Evolutionary conservation across 2,113 vertebrate genomes (phyloP), one percentile per base, ranked within the genome.

Genomic region (Alosa alosa): DNA sequence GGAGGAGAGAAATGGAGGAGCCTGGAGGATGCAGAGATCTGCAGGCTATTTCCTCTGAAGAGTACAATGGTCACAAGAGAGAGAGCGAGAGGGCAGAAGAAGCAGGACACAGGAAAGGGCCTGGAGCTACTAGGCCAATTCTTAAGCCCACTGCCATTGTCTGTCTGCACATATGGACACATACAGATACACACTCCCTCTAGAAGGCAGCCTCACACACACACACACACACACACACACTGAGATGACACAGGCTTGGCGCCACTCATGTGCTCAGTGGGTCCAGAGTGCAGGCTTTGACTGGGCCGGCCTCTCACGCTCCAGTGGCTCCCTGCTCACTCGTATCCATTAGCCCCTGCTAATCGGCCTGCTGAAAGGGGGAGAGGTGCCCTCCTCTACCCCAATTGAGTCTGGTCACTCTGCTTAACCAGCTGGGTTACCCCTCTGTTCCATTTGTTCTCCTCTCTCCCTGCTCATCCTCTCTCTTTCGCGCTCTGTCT

Each of bases 211-310:
- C 20, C 8, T 3, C n/a, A 1, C 31, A 72, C 7, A 11, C 25
- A 36, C 50, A 45, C 49, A 60, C 25, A 25, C 50, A 87, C 17
- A 64, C 13, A 81, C 68, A 86, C 55, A 72, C 45, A 57, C 20
- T 13, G 52, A 39, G 20, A 8, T 47, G 18, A 68, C 18, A 31
- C 75, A 13, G 20, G 50, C 10, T 52, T 15, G 50, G 2, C 50
- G 15, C 11, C 50, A 52, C 11, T 52, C 50, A 17, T 52, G 50
- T 52, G 50, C 50, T 15, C 2, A 52, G 11, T 3, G 15, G 50
- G 50, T 52, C 50, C 13, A 3, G 11, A 52, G 15, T 6, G 50
- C 15, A 11, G 50, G 50, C 50, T 17, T 13, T 17, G 60, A n/a
- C n/a, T 11, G 64, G 64, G 25, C n/a, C 22, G 22, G 60, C 18